Evolutionary conservation across 35 echinoderm and acorn worm species (phyloP), one percentile per base, ranked within the genome.

Genomic region (Heliocidaris tuberculata): DNA sequence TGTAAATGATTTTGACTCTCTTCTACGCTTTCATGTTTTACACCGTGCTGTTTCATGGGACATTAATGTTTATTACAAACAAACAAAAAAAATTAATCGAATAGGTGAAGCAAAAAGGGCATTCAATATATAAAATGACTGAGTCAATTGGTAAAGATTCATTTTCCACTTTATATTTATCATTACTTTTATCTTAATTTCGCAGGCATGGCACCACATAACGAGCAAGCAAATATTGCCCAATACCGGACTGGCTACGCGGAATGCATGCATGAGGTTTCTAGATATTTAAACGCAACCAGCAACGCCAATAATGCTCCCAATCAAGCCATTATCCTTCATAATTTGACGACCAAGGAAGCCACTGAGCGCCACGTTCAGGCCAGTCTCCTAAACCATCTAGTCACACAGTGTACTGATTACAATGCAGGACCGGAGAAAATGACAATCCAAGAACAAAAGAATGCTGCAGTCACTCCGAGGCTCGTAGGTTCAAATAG

Each of bases 181-280:
- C 35, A 42, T 42, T 0, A 42, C 35, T 42, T 89, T 89, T n/a
- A 32, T 89, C 32, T 89, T 35, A 6, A 42, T 48, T 88, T 88
- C 13, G 2, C 32, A 89, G 87, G 30, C 87, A 89, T 89, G 21
- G 87, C 19, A 17, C 32, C 16, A 89, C 52, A 94, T 21, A 48
- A 30, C 29, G 93, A 96, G 17, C 86, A 93, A 29, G 31, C 59
- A 16, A 94, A 94, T 15, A 9, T 94, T 31, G 86, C 85, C 47
- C 94, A 98, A 50, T 98, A 96, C 85, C 96, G 95, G 27, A 95
- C 97, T n/a, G 97, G 97, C 2, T 98, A 94, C 94, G 94, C 96
- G 19, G 97, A 96, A 95, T 98, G 97, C 70, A 94, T 98, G 93
- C 61, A 52, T 9, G 97, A 98, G 61, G 97, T 98, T 13, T 94